Percentiles rank a stretch among this genome's conserved stretches.
Evolutionary conservation across 2,113 vertebrate species (phyloP).

Genomic region (Meriones unguiculatus): DNA sequence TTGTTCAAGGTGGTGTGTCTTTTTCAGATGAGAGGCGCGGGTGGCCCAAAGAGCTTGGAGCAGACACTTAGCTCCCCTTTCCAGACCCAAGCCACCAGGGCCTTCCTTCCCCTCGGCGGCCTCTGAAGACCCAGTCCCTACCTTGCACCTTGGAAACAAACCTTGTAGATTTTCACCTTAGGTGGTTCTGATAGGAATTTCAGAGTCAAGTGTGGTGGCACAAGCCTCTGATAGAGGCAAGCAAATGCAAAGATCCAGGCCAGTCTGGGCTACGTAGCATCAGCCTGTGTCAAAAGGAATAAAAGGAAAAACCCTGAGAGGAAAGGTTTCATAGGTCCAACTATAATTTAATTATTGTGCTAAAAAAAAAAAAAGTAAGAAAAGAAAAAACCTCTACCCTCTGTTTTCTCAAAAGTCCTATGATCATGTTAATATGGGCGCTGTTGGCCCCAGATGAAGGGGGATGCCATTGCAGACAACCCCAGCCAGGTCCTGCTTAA

Average conservation of each 20-base stretch:
- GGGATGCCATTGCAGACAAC: background rate
- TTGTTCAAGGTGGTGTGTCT: background rate
- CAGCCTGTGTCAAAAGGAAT: background rate
- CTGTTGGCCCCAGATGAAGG: background rate
- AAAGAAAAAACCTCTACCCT: background rate
- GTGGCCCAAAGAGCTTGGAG: background rate
- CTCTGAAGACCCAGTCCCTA: background rate
- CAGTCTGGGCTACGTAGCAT: background rate
- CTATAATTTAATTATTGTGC: background rate
- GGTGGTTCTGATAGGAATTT: background rate
- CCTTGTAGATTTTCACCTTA: background rate
- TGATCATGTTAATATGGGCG: background rate
- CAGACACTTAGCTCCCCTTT: background rate
- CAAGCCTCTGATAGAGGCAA: background rate
- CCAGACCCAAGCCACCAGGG: too few relatives aligned
- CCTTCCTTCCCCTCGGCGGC: background rate
- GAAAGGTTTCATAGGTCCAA: constrained; percentile 21
- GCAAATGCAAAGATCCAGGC: background rate
- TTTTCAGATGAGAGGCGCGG: background rate
- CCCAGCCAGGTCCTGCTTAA: background rate
- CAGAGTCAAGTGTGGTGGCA: background rate
- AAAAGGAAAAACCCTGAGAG: background rate
- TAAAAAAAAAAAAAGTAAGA: background rate
- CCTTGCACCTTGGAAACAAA: background rate
- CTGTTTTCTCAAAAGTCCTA: constrained; percentile 12